A percentile compares a stretch with the other conserved stretches of the same genome.
These are phyloP conservation scores for Caerostris extrusa DNA, from an alignment of 1,140 invertebrate genomes.

Conservation along the genomic window DNA sequence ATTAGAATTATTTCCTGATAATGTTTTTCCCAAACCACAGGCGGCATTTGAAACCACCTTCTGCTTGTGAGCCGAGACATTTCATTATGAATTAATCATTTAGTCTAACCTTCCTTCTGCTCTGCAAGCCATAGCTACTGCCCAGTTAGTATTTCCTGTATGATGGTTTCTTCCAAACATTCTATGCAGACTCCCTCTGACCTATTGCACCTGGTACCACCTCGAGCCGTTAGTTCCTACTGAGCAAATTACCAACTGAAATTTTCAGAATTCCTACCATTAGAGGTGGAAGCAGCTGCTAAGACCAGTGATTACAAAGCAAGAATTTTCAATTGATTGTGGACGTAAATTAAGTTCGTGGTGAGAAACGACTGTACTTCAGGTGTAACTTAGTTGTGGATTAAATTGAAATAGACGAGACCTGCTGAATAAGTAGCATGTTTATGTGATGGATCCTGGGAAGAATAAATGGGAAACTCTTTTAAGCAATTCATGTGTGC, in stretches of 20 bases:
- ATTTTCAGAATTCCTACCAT: background rate
- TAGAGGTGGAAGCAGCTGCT: background rate
- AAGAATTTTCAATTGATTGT: constrained; percentile 11
- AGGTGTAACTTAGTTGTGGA: background rate
- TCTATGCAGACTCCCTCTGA: background rate
- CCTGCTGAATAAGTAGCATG: too few species aligned
- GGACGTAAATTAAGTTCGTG: background rate
- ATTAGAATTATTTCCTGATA: background rate
- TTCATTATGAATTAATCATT: constrained; percentile 23
- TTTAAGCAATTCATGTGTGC: too few species aligned
- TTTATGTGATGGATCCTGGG: too few species aligned
- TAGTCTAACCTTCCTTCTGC: background rate
- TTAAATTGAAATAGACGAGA: background rate
- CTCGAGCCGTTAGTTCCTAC: constrained; percentile 19
- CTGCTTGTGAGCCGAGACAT: background rate
- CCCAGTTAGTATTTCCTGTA: constrained; percentile 29
- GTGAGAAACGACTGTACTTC: background rate
- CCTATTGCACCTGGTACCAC: background rate
- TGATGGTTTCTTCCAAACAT: background rate
- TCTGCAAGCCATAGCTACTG: background rate
- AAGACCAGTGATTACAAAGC: constrained; percentile 4
- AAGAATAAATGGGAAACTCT: too few species aligned
- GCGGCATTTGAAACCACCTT: background rate
- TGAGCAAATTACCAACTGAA: background rate
- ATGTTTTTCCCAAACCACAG: background rate